Evolutionary conservation across 2,888 invertebrate genomes (phyloP), one percentile per base, ranked within the genome.

Genomic region (Meandrusa payeni): DNA sequence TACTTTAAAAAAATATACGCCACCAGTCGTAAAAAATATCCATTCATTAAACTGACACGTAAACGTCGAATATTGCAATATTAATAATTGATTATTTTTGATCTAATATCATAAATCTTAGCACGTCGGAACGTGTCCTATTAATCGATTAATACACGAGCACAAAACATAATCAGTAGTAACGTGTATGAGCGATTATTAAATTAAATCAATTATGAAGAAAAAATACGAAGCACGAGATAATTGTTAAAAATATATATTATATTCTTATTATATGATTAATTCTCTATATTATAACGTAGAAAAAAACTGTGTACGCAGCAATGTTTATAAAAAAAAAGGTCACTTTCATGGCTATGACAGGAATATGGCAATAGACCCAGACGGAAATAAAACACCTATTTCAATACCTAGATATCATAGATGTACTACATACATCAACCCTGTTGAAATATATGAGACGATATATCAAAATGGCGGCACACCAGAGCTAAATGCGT

Each of bases 401-500:
- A n/a, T n/a, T n/a, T n/a, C n/a, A n/a, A n/a, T n/a, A n/a, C n/a
- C n/a, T n/a, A n/a, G n/a, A n/a, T n/a, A n/a, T n/a, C n/a, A n/a
- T n/a, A n/a, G n/a, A n/a, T n/a, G n/a, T n/a, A n/a, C n/a, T n/a
- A n/a, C n/a, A n/a, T n/a, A n/a, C n/a, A n/a, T n/a, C 7, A 19
- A 28, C 19, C n/a, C 10, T 12, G 19, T 24, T 32, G 26, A 40
- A 32, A 37, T 34, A 22, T 37, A 20, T 10, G 11, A 26, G 31
- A 13, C 19, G 17, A 31, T 42, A 29, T 29, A 36, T 36, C 37
- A 22, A 26, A 37, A 12, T 24, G 31, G 36, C 42, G 37, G 31
- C 29, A 6, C 29, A 26, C 26, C 24, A 22, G 42, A 37, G 31
- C 26, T 43, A 10, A 43, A 44, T 26, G 33, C 23, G 27, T 23